phyloP scores from a whole-genome alignment of 2,888 invertebrate genomes.

The Tupiocoris notatus region DNA sequence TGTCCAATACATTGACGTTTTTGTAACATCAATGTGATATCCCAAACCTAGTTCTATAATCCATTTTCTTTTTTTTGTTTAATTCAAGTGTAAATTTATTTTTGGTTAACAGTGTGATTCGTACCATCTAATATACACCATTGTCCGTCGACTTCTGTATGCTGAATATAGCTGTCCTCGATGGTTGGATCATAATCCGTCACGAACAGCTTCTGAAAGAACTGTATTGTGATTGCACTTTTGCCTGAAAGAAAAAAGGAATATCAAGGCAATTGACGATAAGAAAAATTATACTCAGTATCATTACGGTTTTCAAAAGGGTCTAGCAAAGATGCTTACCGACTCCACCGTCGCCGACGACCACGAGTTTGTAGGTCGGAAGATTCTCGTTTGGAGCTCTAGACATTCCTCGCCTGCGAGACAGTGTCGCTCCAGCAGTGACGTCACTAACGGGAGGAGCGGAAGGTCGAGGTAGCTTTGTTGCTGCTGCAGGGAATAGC shows the following conservation, averaged over 20 bases:
- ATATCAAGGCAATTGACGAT: no score
- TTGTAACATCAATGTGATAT: no score
- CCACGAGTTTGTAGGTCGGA: constrained; percentile 77
- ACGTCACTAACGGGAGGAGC: background rate
- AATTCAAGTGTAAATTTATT: no score
- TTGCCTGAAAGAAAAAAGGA: constrained; percentile 56
- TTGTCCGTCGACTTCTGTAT: constrained; percentile 88
- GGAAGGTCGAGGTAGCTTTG: background rate
- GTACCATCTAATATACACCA: constrained; percentile 88
- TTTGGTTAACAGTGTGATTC: no score
- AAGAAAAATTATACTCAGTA: no score
- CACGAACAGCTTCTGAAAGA: constrained; percentile 91
- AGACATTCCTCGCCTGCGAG: constrained; percentile 55
- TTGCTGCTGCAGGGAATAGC: background rate
- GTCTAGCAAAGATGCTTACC: constrained; percentile 58
- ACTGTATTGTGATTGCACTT: constrained; percentile 94
- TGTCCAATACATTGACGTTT: no score
- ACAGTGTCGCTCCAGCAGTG: constrained; percentile 19
- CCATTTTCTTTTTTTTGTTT: no score
- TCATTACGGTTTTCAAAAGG: no score
- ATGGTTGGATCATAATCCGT: constrained; percentile 95
- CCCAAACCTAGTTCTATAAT: no score
- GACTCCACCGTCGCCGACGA: constrained; percentile 92
- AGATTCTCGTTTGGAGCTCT: constrained; percentile 51
- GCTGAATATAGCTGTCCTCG: constrained; percentile 92